phyloP scores from a whole-genome alignment of 2,113 vertebrate genomes.

The Bolborhynchus lineola region DNA sequence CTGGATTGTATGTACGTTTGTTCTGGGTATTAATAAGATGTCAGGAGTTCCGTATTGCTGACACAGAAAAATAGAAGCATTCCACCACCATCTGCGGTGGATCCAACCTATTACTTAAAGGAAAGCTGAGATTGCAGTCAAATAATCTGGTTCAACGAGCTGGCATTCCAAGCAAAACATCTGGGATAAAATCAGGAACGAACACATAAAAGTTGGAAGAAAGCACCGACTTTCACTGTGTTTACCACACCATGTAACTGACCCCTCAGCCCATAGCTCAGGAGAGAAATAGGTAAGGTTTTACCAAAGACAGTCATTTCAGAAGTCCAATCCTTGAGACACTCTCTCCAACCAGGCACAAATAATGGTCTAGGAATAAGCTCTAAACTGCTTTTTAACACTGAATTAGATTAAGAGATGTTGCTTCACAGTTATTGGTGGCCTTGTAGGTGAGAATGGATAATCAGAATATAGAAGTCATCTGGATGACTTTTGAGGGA shows the following conservation, averaged over 20 bases:
- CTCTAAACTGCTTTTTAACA: background rate
- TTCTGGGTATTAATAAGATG: background rate
- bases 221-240: background rate
- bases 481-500: background rate
- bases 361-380: background rate
- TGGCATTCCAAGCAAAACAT: background rate
- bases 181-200: background rate
- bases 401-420: background rate
- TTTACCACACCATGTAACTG: background rate
- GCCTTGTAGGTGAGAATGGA: background rate
- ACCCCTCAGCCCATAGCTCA: background rate
- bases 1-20: background rate
- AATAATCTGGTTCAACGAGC: background rate
- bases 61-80: background rate
- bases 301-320: background rate
- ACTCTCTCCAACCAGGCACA: background rate
- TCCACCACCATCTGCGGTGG: background rate
- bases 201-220: background rate
- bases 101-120: background rate
- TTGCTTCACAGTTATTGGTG: background rate
- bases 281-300: background rate
- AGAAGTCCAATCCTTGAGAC: background rate
- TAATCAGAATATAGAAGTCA: rapidly evolving
- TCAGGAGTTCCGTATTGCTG: background rate
- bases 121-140: background rate